Evolutionary conservation across 2,888 invertebrate genomes (phyloP), one percentile per base, ranked within the genome.

Genomic region (Schrankia costaestrigalis): DNA sequence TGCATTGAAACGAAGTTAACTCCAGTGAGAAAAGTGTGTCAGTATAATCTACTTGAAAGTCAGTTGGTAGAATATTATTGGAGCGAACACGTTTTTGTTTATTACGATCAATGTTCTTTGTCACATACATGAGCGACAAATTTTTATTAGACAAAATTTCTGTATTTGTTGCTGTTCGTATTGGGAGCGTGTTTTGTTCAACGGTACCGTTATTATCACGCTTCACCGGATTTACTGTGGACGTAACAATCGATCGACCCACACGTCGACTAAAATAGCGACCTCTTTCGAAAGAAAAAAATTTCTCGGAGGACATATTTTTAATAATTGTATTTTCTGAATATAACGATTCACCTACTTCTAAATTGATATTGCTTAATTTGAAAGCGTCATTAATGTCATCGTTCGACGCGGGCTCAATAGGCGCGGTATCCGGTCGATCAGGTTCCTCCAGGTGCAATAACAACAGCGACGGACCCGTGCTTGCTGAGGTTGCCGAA

Each of bases 301-400:
- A 26, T 21, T 26, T 24, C 4, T 35, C 30, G 11, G 28, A 18
- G n/a, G 19, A 24, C 9, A 31, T 35, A 19, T 37, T 31, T 25
- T 8, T 34, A 9, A 28, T 26, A 28, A 8, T 35, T 23, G 32
- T 32, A 26, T 11, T 30, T 31, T 15, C 12, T 26, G 19, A 38
- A 39, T 46, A 51, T 36, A 50, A 43, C 12, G 37, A 45, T 41
- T 54, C 38, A 18, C 49, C 41, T 56, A 63, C 13, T 41, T 44
- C 47, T 62, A 64, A 53, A 54, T 35, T 56, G 51, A 56, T 64
- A 62, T 66, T 60, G 59, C 53, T 62, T 38, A 47, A 35, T 44
- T 4, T 40, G 17, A 42, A 46, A 40, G 42, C 35, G 9, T 53
- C 35, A 29, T 45, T 30, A 28, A 28, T 36, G 22, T 35, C 35